A percentile compares a stretch with the other conserved stretches of the same genome.
Evolutionary conservation across 1,140 invertebrate genomes (phyloP).

Genomic region (Trichoplusia ni): DNA sequence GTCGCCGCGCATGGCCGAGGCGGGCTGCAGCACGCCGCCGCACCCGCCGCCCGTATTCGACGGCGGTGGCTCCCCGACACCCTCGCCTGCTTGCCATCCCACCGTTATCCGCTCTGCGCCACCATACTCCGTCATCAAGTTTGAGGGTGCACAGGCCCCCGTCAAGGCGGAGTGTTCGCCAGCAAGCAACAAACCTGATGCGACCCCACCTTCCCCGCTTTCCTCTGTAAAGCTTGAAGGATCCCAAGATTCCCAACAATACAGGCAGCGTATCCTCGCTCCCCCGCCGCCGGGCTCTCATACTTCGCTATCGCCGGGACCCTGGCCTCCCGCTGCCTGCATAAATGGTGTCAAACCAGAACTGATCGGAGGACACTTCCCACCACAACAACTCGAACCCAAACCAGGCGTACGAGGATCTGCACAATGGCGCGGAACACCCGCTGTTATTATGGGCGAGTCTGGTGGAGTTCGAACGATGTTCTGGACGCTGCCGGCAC

Average conservation of each 20-base stretch:
- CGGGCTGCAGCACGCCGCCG: constrained; percentile 77
- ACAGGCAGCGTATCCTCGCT: constrained; percentile 61
- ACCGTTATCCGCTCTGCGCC: constrained; percentile 82
- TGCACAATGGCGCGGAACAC: constrained; percentile 86
- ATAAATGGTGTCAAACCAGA: constrained; percentile 90
- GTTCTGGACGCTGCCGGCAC: constrained; percentile 91
- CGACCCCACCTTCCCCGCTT: constrained; percentile 50
- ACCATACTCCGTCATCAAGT: constrained; percentile 78
- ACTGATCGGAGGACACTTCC: constrained; percentile 87
- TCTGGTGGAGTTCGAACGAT: constrained; percentile 94
- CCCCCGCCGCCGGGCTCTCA: constrained; percentile 63
- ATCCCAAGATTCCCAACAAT: constrained; percentile 65
- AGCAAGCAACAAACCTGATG: constrained; percentile 51
- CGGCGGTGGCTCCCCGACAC: constrained; percentile 78
- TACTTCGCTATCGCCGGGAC: constrained; percentile 67
- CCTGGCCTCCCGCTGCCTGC: constrained; percentile 84
- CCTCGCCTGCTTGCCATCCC: constrained; percentile 72
- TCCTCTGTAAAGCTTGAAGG: constrained; percentile 67
- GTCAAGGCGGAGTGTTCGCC: constrained; percentile 59
- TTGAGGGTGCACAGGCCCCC: constrained; percentile 68
- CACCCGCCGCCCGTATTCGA: constrained; percentile 80
- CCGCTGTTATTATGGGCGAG: constrained; percentile 94
- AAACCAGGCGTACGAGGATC: constrained; percentile 82
- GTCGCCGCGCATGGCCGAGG: constrained; percentile 87
- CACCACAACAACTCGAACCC: constrained; percentile 83